phyloP scores from a whole-genome alignment of 2,797 vertebrate genomes.

The Falco berigora region DNA sequence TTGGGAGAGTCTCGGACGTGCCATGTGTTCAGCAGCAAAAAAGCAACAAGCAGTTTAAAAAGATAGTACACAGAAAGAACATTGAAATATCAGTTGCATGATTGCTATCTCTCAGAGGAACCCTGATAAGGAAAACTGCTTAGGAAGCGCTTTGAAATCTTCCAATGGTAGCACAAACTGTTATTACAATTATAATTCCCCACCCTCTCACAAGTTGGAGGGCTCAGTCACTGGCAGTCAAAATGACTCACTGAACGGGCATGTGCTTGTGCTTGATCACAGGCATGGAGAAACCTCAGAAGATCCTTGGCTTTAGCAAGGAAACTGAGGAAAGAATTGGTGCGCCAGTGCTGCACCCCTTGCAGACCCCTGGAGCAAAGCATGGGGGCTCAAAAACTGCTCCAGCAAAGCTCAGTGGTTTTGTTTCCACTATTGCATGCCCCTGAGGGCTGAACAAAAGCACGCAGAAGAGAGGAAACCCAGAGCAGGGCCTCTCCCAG shows the following conservation, averaged over 20 bases:
- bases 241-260: background rate
- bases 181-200: constrained; percentile 17
- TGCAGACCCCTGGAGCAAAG: background rate
- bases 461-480: background rate
- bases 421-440: background rate
- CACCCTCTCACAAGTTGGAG: background rate
- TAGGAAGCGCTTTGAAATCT: background rate
- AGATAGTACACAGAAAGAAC: background rate
- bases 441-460: background rate
- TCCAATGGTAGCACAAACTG: background rate
- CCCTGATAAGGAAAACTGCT: constrained; percentile 9
- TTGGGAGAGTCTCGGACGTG: background rate
- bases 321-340: background rate
- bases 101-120: background rate
- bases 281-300: background rate
- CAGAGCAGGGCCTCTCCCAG: background rate
- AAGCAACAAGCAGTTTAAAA: background rate
- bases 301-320: background rate
- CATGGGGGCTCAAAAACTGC: background rate
- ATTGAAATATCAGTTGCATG: background rate
- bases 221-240: background rate
- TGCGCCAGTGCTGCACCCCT: too few species aligned
- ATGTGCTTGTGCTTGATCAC: background rate
- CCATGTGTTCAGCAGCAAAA: background rate
- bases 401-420: background rate